Evolutionary conservation across 2,797 vertebrate genomes (phyloP).

Genomic region (Paratrypauchen microcephalus): DNA sequence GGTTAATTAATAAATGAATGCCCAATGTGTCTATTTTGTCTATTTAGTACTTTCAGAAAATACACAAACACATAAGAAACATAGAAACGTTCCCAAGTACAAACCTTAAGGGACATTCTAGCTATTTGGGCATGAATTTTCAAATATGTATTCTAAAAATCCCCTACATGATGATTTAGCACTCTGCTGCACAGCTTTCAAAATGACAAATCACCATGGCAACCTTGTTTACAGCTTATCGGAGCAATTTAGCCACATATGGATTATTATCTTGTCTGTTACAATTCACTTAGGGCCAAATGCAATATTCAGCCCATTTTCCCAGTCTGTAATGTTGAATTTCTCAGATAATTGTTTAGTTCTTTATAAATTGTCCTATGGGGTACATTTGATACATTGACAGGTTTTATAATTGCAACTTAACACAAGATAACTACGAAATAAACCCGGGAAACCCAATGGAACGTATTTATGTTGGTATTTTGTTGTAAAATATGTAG

Average conservation of each 20-base stretch:
- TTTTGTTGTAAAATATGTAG: too few species aligned
- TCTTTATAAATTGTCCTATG: background rate
- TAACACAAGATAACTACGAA: background rate
- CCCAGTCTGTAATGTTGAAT: background rate
- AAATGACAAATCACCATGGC: background rate
- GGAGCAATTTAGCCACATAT: background rate
- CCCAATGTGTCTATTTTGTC: too few species aligned
- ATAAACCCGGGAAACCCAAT: too few species aligned
- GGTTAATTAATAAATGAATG: too few species aligned
- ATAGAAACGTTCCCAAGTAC: too few species aligned
- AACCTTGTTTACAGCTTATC: conserved; percentile 4
- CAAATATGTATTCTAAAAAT: background rate
- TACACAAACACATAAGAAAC: too few species aligned
- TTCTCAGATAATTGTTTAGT: conserved; percentile 3
- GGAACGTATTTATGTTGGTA: too few species aligned
- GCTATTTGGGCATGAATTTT: background rate
- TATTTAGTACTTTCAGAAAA: too few species aligned
- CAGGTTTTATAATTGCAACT: background rate
- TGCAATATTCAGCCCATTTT: background rate
- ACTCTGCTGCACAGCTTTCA: background rate
- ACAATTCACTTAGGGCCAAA: background rate
- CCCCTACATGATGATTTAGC: background rate
- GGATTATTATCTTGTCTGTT: background rate
- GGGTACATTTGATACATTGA: background rate
- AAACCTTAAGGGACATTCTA: background rate